phyloP scores from a whole-genome alignment of 2,797 vertebrate species.

The Sternotherus odoratus region DNA sequence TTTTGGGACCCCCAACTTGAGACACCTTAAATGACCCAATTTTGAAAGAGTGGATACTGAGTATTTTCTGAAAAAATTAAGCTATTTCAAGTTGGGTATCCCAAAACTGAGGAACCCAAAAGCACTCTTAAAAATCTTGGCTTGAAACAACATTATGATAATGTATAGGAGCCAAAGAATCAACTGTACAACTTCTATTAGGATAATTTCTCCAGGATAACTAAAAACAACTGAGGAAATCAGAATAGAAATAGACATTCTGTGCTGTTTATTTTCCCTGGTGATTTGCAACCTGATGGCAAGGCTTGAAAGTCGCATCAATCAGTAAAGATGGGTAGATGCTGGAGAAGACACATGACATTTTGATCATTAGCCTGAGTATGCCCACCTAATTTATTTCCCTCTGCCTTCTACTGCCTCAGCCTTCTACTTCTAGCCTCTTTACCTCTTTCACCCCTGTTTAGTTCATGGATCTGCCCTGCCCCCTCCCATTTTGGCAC shows the following conservation, averaged over 20 bases:
- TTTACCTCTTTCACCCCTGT: not conserved
- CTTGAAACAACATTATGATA: not conserved
- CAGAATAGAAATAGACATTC: not conserved
- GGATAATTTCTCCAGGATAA: not conserved
- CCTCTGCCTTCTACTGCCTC: not conserved
- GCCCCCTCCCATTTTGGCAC: not conserved
- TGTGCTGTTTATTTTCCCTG: not conserved
- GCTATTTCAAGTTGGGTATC: not conserved
- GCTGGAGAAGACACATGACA: not conserved
- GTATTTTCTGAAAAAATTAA: not conserved
- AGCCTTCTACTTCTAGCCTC: not conserved
- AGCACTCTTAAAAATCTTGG: not conserved
- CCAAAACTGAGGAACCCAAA: not conserved
- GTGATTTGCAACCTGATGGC: not conserved
- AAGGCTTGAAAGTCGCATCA: not conserved
- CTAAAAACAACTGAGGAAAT: not conserved
- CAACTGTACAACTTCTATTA: not conserved
- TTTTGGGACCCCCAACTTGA: not conserved
- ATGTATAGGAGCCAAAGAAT: not conserved
- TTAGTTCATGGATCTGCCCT: slow-evolving; percentile 29
- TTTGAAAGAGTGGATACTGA: not conserved
- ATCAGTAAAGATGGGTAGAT: not conserved
- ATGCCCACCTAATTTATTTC: not conserved
- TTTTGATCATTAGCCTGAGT: slow-evolving; percentile 18
- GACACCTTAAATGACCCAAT: not conserved